phyloP scores from a whole-genome alignment of 2,888 invertebrate genomes.

The Limenitis camilla region DNA sequence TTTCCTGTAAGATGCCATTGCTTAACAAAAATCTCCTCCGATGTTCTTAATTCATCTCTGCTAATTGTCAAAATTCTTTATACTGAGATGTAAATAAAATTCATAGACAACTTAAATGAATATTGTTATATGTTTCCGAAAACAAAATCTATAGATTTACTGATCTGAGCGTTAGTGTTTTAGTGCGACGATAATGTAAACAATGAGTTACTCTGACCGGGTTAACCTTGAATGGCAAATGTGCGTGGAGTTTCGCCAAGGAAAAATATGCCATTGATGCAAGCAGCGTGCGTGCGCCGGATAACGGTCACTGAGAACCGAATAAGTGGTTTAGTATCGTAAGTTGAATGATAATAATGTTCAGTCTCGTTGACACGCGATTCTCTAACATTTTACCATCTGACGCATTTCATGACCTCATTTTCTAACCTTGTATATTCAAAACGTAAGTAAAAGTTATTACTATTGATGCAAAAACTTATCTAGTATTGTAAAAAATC shows the following conservation, averaged over 20 bases:
- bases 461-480: not conserved
- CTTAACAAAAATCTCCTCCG: too few relatives aligned
- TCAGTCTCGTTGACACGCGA: conserved; percentile 54
- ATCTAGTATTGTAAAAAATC: not conserved
- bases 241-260: conserved; percentile 64
- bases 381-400: conserved; percentile 35
- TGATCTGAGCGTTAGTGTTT: conserved; percentile 7
- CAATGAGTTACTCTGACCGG: conserved; percentile 69
- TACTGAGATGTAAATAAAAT: too few relatives aligned
- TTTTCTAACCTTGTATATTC: conserved; percentile 63
- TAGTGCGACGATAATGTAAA: conserved; percentile 40
- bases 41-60: too few relatives aligned
- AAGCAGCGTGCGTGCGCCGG: conserved; percentile 64
- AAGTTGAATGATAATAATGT: conserved; percentile 71
- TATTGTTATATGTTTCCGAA: not conserved
- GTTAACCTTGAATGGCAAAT: conserved; percentile 72
- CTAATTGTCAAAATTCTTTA: too few relatives aligned
- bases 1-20: too few relatives aligned
- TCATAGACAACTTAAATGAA: not conserved
- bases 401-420: conserved; percentile 43
- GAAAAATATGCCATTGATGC: conserved; percentile 74
- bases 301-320: conserved; percentile 68
- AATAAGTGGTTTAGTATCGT: conserved; percentile 71
- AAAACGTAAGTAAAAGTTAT: conserved; percentile 24
- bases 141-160: conserved; percentile 1